Evolutionary conservation across 92 coral and sea anemone genomes (phyloP).

Genomic region (Zoanthus sociatus): DNA sequence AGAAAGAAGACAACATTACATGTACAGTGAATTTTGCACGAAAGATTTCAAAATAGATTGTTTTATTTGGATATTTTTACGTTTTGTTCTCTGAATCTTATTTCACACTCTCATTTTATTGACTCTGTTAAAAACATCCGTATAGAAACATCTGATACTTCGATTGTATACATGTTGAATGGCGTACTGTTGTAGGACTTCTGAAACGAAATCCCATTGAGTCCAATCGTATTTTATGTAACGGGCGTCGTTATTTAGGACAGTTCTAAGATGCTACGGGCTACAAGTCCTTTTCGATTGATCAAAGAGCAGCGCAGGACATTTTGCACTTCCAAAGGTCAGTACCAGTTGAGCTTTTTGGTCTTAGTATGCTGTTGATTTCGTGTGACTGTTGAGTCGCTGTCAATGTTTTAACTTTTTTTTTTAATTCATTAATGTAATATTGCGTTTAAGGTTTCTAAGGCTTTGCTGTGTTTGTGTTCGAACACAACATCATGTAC

Average conservation of each 20-base stretch:
- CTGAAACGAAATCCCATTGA: background rate
- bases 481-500: too few relatives aligned
- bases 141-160: background rate
- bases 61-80: background rate
- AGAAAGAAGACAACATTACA: background rate
- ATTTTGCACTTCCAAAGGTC: slow-evolving; percentile 60
- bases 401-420: background rate
- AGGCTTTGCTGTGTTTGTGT: too few relatives aligned
- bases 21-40: background rate
- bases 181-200: background rate
- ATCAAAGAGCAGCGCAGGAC: slow-evolving; percentile 51
- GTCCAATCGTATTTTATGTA: background rate
- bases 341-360: slow-evolving; percentile 34
- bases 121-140: background rate
- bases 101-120: background rate
- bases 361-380: background rate
- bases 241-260: background rate
- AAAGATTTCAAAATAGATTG: slow-evolving; percentile 10
- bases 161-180: background rate
- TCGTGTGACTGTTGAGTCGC: background rate
- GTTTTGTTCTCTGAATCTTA: too few relatives aligned
- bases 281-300: slow-evolving; percentile 54
- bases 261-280: slow-evolving; percentile 56
- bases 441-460: too few relatives aligned
- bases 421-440: background rate